Evolutionary conservation across 2,113 vertebrate species (phyloP).

Genomic region (Cheilinus undulatus): DNA sequence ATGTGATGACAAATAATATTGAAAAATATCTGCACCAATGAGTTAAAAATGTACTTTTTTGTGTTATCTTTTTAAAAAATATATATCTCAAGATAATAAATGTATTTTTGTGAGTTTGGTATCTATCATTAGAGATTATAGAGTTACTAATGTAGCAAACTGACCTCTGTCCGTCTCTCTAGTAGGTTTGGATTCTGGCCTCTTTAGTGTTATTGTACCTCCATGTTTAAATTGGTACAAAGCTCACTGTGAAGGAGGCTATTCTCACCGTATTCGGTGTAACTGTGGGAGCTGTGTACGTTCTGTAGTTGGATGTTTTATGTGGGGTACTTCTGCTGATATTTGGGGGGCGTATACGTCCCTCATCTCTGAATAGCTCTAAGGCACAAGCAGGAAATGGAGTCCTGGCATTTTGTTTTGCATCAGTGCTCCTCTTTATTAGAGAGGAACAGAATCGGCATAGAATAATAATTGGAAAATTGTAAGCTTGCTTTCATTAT

Average conservation of each 20-base stretch:
- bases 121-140: no score
- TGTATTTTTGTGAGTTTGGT: no score
- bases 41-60: no score
- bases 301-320: conserved; percentile 46
- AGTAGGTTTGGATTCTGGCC: no score
- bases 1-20: no score
- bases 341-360: conserved; percentile 65
- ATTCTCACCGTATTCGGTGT: not conserved
- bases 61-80: no score
- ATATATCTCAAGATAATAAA: no score
- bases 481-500: conserved; percentile 83
- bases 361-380: conserved; percentile 81
- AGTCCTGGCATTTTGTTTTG: conserved; percentile 83
- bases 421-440: conserved; percentile 84
- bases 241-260: conserved; percentile 10
- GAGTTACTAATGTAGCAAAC: no score
- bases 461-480: conserved; percentile 86
- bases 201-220: not conserved
- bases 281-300: conserved; percentile 26
- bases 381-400: conserved; percentile 83
- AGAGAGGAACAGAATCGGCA: conserved; percentile 76
- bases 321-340: conserved; percentile 57
- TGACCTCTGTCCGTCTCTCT: no score
- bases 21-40: no score
- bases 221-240: not conserved